Base-by-base conservation (phyloP, 2,113 vertebrate genomes). In the Dissostichus mawsoni region DNA sequence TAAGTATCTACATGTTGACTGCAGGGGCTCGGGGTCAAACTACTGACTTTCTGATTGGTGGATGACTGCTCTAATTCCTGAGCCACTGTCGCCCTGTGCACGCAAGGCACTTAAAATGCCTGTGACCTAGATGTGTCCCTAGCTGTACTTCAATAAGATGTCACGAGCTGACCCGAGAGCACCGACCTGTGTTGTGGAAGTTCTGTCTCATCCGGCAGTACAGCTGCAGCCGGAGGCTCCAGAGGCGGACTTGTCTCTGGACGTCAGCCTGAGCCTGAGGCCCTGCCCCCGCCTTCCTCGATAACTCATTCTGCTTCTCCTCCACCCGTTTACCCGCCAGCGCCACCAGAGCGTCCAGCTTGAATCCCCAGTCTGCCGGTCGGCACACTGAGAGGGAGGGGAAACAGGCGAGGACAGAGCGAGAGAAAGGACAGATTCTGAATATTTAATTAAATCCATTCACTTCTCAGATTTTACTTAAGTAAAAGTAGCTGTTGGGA, bases 171-270 rank as follows among this genome's bases (percentile, higher is more conserved):
- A 63, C 56, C 72, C 10, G 0, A 51, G 59, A 64, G 52, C 61
- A 41, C 88, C 80, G 65, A 95, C 94, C 93, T 75, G 93, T 94
- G 13, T 77, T 81, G 3, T 80, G 83, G 82, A 95, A 95, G 87
- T 88, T 95, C 82, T 93, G 91, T 52, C 87, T 94, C 95, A 95
- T 95, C 33, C 90, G 86, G 53, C 83, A 89, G 92, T 95, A 95
- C 41, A 95, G 92, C 63, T 95, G 92, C 77, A 88, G 87, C 62
- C 94, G 79, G 20, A 93, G 91, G 64, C 90, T 94, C 95, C 95
- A 95, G 3, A 94, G 81, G 33, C 78, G 76, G 25, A 93, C 61
- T 12, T 94, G 87, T 78, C 87, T 90, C 73, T 93, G 93, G 64
- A 76, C 63, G 1, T 94, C 90, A n/a, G 89, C 78, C 81, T 92